A percentile compares a stretch with the other conserved stretches of the same genome.
These are phyloP conservation scores for Plectrocnemia conspersa DNA, from an alignment of 1,140 invertebrate species.

Conservation along the genomic window DNA sequence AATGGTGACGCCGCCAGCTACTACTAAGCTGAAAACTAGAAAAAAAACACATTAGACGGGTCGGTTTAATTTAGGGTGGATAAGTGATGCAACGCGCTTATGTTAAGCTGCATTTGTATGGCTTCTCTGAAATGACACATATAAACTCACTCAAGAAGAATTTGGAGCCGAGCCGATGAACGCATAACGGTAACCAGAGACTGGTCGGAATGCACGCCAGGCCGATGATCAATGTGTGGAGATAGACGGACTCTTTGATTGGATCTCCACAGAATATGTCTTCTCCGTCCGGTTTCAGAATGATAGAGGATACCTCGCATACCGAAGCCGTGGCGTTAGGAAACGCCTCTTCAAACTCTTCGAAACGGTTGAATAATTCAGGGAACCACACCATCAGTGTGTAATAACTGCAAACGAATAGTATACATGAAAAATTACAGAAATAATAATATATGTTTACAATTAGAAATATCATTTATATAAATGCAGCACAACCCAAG, in stretches of 20 bases:
- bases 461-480: too few species aligned
- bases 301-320: constrained; percentile 62
- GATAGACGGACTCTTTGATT: constrained; percentile 62
- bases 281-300: constrained; percentile 40
- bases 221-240: constrained; percentile 68
- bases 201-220: constrained; percentile 69
- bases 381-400: constrained; percentile 82
- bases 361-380: constrained; percentile 71
- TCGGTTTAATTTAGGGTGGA: neutral
- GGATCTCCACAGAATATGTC: constrained; percentile 54
- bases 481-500: too few species aligned
- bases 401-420: constrained; percentile 60
- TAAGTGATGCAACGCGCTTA: neutral
- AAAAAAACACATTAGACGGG: constrained; percentile 34
- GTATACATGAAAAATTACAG: too few species aligned
- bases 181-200: constrained; percentile 65
- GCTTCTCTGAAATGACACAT: neutral
- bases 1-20: constrained; percentile 68
- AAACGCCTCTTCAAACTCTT: constrained; percentile 61
- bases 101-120: neutral
- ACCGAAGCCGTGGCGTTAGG: constrained; percentile 62
- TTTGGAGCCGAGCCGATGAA: constrained; percentile 67
- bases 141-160: constrained; percentile 64
- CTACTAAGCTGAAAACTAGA: constrained; percentile 65
- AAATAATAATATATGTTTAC: too few species aligned